phyloP scores from a whole-genome alignment of 2,797 vertebrate genomes.

The Chloroceryle inda region DNA sequence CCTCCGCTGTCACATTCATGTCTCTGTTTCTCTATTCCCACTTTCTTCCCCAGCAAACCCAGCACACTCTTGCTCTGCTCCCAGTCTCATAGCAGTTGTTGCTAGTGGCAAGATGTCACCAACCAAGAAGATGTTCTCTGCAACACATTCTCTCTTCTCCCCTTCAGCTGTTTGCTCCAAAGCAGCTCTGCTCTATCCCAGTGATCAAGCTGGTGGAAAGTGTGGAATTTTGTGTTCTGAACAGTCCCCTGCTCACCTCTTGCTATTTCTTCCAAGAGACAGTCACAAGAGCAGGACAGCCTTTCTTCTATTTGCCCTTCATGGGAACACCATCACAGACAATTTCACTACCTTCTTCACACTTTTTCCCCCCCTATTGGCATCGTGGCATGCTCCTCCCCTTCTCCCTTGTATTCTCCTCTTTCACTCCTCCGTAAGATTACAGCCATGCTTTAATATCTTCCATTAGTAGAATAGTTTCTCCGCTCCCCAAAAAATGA shows the following conservation, averaged over 20 bases:
- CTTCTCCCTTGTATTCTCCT: not conserved
- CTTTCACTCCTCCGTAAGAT: not conserved
- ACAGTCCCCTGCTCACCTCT: not conserved
- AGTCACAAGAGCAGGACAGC: not conserved
- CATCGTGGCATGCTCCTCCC: not conserved
- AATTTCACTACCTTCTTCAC: not conserved
- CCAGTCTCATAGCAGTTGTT: not conserved
- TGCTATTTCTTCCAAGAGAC: not conserved
- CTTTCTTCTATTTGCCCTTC: not conserved
- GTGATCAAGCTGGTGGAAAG: not conserved
- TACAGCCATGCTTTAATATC: not conserved
- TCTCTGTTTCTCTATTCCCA: not conserved
- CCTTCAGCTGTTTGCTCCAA: not conserved
- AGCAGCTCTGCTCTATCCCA: not conserved
- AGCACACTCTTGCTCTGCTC: not conserved
- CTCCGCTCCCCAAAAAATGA: fast-evolving
- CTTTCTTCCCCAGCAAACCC: not conserved
- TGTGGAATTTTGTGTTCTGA: not conserved
- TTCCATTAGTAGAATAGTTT: not conserved
- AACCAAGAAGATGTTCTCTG: not conserved
- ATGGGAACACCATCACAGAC: not conserved
- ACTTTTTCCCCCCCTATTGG: not conserved
- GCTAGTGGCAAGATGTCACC: not conserved
- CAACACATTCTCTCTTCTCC: not conserved
- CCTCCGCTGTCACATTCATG: not conserved